Conservation (phyloP, 1,140 invertebrate species). For the Meloidogyne hapla region DNA sequence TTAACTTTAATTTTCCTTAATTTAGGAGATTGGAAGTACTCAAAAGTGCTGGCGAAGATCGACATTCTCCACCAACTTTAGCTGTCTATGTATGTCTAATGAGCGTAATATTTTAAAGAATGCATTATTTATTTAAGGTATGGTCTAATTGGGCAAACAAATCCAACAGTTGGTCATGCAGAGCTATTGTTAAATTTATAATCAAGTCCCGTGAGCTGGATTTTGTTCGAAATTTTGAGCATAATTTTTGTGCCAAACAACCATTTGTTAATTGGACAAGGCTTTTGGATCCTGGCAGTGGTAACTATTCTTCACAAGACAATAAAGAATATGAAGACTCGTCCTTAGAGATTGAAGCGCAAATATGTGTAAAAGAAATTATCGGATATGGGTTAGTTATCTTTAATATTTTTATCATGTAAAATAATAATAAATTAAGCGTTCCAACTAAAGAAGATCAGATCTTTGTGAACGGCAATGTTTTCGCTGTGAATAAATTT, state of each 20-base stretch:
- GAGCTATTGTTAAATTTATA: constrained; percentile 28
- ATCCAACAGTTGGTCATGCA: constrained; percentile 17
- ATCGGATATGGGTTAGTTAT: constrained; percentile 18
- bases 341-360: constrained; percentile 24
- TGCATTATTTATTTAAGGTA: neutral
- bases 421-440: neutral
- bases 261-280: constrained; percentile 27
- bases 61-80: constrained; percentile 22
- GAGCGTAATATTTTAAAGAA: neutral
- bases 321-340: constrained; percentile 3
- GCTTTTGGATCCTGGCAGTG: constrained; percentile 6
- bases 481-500: constrained; percentile 29
- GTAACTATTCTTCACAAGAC: neutral
- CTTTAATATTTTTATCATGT: neutral
- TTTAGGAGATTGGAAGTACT: constrained; percentile 28
- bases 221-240: constrained; percentile 22
- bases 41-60: constrained; percentile 18
- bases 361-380: constrained; percentile 24
- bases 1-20: neutral
- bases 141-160: constrained; percentile 29
- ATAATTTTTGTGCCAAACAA: constrained; percentile 23
- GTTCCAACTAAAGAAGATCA: constrained; percentile 29
- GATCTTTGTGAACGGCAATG: constrained; percentile 24
- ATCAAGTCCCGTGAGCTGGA: constrained; percentile 27
- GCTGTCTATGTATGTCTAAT: constrained; percentile 14